Evolutionary conservation across 2,797 vertebrate genomes (phyloP).

Genomic region (Vireo griseus): DNA sequence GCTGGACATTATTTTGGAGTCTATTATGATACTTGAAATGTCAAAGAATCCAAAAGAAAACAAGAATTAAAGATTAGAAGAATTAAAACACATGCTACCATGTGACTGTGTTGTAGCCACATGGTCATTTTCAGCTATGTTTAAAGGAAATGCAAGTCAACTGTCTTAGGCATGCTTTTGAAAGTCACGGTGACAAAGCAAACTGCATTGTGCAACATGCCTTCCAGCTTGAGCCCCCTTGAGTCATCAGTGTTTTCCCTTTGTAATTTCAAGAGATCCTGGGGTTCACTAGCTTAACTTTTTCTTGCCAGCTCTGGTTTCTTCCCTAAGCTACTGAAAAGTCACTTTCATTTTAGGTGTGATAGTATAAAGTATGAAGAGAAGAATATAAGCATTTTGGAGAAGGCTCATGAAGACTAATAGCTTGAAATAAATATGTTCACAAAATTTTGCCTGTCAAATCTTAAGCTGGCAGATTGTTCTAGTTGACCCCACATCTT

Average conservation of each 20-base stretch:
- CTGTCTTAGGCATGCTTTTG: constrained; percentile 8
- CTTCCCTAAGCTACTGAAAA: constrained; percentile 10
- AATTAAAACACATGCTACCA: neutral
- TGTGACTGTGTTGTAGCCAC: constrained; percentile 21
- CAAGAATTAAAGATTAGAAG: neutral
- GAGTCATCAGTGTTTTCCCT: constrained; percentile 51
- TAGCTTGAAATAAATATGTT: neutral
- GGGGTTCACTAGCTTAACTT: constrained; percentile 68
- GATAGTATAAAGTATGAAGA: constrained; percentile 24
- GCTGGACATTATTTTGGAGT: constrained; percentile 24
- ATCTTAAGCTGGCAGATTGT: constrained; percentile 68
- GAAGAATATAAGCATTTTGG: constrained; percentile 15
- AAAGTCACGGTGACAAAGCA: constrained; percentile 37
- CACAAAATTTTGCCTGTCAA: constrained; percentile 2
- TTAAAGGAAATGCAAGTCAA: neutral
- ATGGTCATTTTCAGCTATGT: constrained; percentile 23
- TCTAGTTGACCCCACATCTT: constrained; percentile 65
- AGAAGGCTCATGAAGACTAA: neutral
- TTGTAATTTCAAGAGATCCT: constrained; percentile 42
- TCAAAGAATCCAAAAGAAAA: neutral
- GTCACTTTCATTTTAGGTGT: constrained; percentile 22
- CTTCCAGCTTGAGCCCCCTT: constrained; percentile 75
- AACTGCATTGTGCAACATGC: constrained; percentile 44
- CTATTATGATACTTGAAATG: neutral
- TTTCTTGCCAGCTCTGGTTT: constrained; percentile 68